Conservation (phyloP, 2,888 invertebrate species). For the Coecobrya sp. region DNA sequence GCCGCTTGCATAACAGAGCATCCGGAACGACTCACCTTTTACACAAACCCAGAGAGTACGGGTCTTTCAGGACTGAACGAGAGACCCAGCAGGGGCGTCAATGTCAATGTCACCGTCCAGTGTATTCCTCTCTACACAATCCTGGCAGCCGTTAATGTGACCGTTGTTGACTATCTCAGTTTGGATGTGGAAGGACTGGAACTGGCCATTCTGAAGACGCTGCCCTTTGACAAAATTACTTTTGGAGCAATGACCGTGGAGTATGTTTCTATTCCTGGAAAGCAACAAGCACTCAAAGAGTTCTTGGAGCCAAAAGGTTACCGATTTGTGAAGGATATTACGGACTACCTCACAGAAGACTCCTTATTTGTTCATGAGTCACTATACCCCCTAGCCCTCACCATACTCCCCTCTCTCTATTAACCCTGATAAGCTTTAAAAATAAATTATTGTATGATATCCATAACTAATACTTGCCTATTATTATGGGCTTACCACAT, state of each 20-base stretch:
- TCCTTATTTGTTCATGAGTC: neutral
- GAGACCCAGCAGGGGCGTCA: neutral
- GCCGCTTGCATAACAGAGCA: slow-evolving; percentile 15
- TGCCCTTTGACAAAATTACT: slow-evolving; percentile 50
- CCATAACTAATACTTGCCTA: too few relatives aligned
- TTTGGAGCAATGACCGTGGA: slow-evolving; percentile 31
- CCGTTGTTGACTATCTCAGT: slow-evolving; percentile 34
- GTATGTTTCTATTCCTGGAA: neutral
- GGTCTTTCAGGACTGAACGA: neutral
- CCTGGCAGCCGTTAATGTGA: slow-evolving; percentile 1
- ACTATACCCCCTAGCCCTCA: neutral
- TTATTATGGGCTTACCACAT: too few relatives aligned
- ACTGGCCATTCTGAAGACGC: slow-evolving; percentile 49
- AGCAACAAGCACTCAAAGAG: neutral
- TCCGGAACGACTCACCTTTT: neutral
- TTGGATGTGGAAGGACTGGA: slow-evolving; percentile 55
- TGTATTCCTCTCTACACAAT: slow-evolving; percentile 26
- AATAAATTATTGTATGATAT: too few relatives aligned
- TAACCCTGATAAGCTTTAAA: too few relatives aligned
- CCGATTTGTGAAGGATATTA: neutral
- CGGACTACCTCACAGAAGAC: neutral
- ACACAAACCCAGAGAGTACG: neutral
- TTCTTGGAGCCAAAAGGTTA: slow-evolving; percentile 10
- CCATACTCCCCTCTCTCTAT: too few relatives aligned
- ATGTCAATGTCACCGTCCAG: neutral